Percentiles rank a stretch among this genome's conserved stretches.
phyloP scores from a whole-genome alignment of 1,140 invertebrate genomes.

The Cydia splendana region DNA sequence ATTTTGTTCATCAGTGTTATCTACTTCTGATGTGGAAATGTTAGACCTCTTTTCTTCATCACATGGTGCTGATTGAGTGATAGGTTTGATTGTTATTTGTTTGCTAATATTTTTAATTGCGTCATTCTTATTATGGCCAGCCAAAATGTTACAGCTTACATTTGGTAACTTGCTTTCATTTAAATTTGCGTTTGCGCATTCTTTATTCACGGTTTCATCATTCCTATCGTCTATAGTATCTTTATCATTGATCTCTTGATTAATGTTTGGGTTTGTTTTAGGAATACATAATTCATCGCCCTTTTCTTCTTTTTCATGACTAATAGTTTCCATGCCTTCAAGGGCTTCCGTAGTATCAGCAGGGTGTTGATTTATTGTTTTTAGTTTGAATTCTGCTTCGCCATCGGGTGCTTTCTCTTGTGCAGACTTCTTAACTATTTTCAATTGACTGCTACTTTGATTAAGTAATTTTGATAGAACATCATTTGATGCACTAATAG shows the following conservation, averaged over 20 bases:
- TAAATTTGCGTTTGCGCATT: constrained; percentile 13
- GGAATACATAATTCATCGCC: neutral
- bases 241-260: neutral
- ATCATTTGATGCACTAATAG: constrained; percentile 48
- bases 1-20: neutral
- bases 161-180: neutral
- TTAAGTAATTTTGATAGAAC: constrained; percentile 64
- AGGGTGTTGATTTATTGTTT: neutral
- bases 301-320: neutral
- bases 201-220: neutral
- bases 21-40: neutral
- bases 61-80: neutral
- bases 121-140: neutral
- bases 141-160: neutral
- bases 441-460: constrained; percentile 66
- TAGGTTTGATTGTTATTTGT: constrained; percentile 33
- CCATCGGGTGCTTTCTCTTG: constrained; percentile 9
- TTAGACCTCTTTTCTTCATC: neutral
- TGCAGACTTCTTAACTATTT: constrained; percentile 62
- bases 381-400: neutral
- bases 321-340: neutral
- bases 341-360: neutral
- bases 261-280: neutral
- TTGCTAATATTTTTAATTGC: constrained; percentile 29
- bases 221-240: neutral